phyloP scores from a whole-genome alignment of 2,888 invertebrate species.

The Drosophila tripunctata region DNA sequence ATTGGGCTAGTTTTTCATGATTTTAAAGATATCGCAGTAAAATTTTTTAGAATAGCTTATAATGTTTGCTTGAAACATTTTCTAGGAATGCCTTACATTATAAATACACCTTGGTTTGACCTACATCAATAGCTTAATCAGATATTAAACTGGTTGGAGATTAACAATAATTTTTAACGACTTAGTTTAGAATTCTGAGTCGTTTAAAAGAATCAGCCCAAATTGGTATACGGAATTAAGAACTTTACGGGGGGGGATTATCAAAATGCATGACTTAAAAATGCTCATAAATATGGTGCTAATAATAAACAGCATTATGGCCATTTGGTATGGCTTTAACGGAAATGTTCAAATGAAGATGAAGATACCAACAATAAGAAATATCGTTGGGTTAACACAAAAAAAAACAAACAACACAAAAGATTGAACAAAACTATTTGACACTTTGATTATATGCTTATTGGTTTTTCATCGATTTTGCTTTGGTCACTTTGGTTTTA shows the following conservation, averaged over 20 bases:
- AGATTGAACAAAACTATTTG: conserved; percentile 40
- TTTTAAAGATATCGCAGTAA: too few relatives aligned
- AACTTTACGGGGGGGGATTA: conserved; percentile 38
- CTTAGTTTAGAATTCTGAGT: conserved; percentile 6
- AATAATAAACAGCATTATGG: conserved; percentile 34
- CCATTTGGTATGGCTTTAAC: conserved; percentile 49
- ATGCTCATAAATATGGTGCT: conserved; percentile 40
- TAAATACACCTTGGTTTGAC: too few relatives aligned
- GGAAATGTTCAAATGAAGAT: conserved; percentile 54
- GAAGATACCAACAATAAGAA: conserved; percentile 22
- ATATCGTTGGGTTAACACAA: too few relatives aligned
- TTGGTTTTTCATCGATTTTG: conserved; percentile 64
- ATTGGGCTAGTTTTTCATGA: too few relatives aligned
- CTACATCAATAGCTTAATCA: not conserved
- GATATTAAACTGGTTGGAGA: conserved; percentile 9
- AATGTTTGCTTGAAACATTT: too few relatives aligned
- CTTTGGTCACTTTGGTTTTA: conserved; percentile 44
- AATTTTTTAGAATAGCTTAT: too few relatives aligned
- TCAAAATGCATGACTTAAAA: conserved; percentile 50
- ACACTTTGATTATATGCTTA: conserved; percentile 62
- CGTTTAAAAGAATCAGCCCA: conserved; percentile 44
- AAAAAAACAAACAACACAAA: not conserved
- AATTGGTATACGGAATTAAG: conserved; percentile 51
- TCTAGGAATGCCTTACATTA: too few relatives aligned
- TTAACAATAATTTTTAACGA: conserved; percentile 6